These are phyloP conservation scores for Julus scanicus DNA, from an alignment of 2,888 invertebrate genomes.

Conservation along the genomic window DNA sequence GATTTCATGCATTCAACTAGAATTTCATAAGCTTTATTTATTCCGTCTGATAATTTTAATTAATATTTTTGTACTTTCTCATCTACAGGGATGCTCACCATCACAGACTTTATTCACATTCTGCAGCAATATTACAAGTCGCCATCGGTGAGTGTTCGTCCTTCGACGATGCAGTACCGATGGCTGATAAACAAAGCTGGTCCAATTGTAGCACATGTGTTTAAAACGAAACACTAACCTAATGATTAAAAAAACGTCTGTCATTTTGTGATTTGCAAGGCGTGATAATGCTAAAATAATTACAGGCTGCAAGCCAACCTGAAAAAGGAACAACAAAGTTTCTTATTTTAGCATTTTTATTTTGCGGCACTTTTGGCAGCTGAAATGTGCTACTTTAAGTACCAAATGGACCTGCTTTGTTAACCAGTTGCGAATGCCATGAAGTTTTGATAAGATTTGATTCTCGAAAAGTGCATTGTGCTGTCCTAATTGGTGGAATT, in stretches of 20 bases:
- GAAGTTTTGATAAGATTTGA: neutral
- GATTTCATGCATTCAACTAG: neutral
- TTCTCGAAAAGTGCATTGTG: constrained; percentile 6
- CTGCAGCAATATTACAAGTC: constrained; percentile 97
- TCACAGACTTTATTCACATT: constrained; percentile 99
- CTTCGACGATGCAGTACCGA: neutral
- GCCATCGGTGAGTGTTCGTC: constrained; percentile 68
- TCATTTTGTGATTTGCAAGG: no score
- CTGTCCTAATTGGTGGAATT: constrained; percentile 23
- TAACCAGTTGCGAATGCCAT: neutral
- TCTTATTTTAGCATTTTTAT: no score
- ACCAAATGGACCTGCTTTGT: neutral
- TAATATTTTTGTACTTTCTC: neutral
- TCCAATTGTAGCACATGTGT: neutral
- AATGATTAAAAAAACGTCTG: no score
- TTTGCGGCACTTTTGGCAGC: no score
- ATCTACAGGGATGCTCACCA: constrained; percentile 84
- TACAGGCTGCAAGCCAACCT: no score
- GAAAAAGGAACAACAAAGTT: no score
- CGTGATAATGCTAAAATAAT: no score
- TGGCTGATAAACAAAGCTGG: neutral
- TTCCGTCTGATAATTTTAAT: neutral
- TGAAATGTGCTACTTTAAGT: neutral
- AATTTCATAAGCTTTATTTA: neutral
- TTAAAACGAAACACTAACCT: neutral